phyloP scores from a whole-genome alignment of 2,797 vertebrate species.

The Garrulus glandarius region DNA sequence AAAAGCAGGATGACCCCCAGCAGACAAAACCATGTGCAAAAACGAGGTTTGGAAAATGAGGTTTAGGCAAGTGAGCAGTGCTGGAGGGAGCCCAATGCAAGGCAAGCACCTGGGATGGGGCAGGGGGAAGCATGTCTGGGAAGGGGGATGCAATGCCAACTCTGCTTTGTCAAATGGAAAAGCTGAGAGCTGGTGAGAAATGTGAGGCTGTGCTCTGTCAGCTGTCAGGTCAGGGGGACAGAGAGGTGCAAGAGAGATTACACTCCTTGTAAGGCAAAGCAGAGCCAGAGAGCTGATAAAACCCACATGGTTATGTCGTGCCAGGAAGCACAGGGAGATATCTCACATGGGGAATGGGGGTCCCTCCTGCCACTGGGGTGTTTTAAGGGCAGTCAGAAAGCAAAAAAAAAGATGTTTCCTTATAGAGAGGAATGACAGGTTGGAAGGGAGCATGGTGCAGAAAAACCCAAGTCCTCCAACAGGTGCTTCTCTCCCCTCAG shows the following conservation, averaged over 20 bases:
- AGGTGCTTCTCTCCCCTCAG: neutral
- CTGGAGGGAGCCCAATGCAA: rapidly evolving
- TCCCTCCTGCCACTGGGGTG: neutral
- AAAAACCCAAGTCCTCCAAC: neutral
- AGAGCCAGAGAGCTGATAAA: conserved; percentile 25
- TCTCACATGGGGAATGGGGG: neutral
- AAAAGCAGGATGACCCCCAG: neutral
- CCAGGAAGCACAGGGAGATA: neutral
- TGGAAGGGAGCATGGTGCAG: neutral
- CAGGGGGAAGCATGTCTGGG: rapidly evolving
- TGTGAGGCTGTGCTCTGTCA: conserved; percentile 60
- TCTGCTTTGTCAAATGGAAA: neutral
- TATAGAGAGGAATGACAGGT: neutral
- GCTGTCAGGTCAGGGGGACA: conserved; percentile 45
- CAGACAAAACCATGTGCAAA: neutral
- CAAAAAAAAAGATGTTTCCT: neutral
- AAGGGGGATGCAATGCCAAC: neutral
- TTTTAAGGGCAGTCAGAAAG: neutral
- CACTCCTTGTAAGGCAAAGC: conserved; percentile 61
- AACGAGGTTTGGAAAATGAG: neutral
- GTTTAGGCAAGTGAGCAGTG: neutral
- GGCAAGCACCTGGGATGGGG: neutral
- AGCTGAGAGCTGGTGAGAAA: neutral
- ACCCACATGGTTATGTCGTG: rapidly evolving
- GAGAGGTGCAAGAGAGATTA: conserved; percentile 10